A percentile compares a stretch with the other conserved stretches of the same genome.
phyloP scores from a whole-genome alignment of 35 echinoderm and acorn worm species.

The Eucidaris tribuloides region DNA sequence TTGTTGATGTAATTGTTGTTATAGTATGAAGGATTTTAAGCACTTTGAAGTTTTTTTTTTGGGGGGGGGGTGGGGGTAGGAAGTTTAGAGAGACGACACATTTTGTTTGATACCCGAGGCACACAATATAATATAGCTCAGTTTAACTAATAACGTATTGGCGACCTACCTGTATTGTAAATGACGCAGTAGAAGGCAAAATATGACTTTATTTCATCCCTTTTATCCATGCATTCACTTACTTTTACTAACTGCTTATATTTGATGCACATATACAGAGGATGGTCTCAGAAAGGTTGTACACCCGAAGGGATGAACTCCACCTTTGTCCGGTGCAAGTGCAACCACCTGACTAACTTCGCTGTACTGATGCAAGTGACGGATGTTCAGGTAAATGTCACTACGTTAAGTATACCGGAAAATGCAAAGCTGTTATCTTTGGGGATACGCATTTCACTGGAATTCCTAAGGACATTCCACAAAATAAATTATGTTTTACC shows the following conservation, averaged over 20 bases:
- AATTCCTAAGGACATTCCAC: no score
- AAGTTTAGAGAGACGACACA: neutral
- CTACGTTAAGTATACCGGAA: no score
- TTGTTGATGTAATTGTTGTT: neutral
- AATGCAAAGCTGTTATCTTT: no score
- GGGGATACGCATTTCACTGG: no score
- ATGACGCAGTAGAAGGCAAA: neutral
- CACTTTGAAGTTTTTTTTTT: neutral
- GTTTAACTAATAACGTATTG: neutral
- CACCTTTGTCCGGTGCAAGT: neutral
- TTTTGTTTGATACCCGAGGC: neutral
- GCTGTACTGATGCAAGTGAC: slow-evolving; percentile 6
- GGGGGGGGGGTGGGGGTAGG: neutral
- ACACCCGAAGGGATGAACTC: neutral
- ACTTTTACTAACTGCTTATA: neutral
- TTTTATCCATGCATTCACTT: neutral
- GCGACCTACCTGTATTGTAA: neutral
- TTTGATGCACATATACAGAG: neutral
- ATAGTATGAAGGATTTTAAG: neutral
- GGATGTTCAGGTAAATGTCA: neutral
- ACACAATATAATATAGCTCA: neutral
- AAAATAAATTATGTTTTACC: no score
- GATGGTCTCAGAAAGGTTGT: slow-evolving; percentile 10
- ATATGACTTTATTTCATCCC: no score
- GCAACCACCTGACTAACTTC: slow-evolving; percentile 3